phyloP scores from a whole-genome alignment of 1,140 invertebrate species.

The Aphidius gifuensis region DNA sequence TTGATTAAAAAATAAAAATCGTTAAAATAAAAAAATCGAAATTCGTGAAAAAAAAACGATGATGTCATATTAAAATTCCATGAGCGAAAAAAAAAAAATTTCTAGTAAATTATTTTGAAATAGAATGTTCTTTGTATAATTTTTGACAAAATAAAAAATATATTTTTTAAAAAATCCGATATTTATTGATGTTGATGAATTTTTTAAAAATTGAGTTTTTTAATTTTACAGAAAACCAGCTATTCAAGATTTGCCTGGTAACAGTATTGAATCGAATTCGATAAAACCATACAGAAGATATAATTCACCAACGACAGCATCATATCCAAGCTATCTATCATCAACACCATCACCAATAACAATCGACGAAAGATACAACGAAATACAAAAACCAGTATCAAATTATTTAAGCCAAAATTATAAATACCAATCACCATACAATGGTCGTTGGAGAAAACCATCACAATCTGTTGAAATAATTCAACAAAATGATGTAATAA shows the following conservation, averaged over 20 bases:
- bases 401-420: conserved; percentile 24
- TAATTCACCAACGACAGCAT: conserved; percentile 28
- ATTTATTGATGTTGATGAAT: too few relatives aligned
- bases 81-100: too few relatives aligned
- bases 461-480: conserved; percentile 26
- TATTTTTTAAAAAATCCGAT: not conserved
- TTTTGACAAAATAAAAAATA: not conserved
- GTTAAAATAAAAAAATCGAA: too few relatives aligned
- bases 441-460: conserved; percentile 29
- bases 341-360: conserved; percentile 29
- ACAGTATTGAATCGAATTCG: conserved; percentile 42
- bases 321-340: conserved; percentile 21
- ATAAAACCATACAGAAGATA: conserved; percentile 29
- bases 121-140: not conserved
- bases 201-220: too few relatives aligned
- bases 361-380: conserved; percentile 22
- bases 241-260: conserved; percentile 40
- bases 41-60: too few relatives aligned
- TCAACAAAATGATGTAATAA: conserved; percentile 29
- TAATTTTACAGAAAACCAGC: conserved; percentile 38
- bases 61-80: too few relatives aligned
- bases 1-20: too few relatives aligned
- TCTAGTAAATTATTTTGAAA: too few relatives aligned
- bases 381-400: conserved; percentile 23
- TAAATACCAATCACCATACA: conserved; percentile 30